A percentile compares a stretch with the other conserved stretches of the same genome.
phyloP scores from a whole-genome alignment of 2,113 vertebrate genomes.

The Neolamprologus variostigma region DNA sequence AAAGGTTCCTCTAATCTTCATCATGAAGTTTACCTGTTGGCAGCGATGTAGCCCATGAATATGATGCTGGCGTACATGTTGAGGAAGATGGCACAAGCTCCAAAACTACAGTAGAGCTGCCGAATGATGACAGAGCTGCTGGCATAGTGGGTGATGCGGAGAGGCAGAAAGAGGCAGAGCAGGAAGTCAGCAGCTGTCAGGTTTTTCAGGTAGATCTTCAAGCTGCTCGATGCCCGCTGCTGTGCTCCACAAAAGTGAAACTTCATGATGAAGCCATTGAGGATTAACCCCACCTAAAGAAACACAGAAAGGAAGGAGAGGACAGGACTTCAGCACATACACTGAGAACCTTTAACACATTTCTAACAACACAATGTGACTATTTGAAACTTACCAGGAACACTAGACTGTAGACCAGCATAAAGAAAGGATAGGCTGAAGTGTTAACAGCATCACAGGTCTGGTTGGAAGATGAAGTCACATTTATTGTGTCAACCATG shows the following conservation, averaged over 20 bases:
- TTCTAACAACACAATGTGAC: fast-evolving
- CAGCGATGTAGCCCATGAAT: background rate
- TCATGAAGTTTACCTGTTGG: background rate
- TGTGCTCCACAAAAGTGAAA: background rate
- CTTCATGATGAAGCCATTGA: background rate
- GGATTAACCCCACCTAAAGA: background rate
- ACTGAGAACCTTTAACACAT: background rate
- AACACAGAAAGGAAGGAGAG: background rate
- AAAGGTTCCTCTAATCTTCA: background rate
- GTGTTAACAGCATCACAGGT: background rate
- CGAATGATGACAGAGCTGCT: background rate
- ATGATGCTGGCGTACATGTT: background rate
- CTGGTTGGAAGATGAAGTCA: background rate
- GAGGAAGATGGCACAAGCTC: fast-evolving
- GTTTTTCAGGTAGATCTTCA: background rate
- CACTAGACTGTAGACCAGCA: fast-evolving
- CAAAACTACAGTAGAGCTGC: background rate
- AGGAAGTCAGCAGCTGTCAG: background rate
- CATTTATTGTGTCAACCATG: background rate
- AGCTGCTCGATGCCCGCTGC: background rate
- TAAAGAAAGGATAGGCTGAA: background rate
- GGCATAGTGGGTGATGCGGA: background rate
- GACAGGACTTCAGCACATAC: background rate
- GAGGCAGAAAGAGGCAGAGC: fast-evolving
- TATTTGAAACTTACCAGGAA: background rate